phyloP scores from a whole-genome alignment of 2,888 invertebrate genomes.

The Cephus nigrinus region DNA sequence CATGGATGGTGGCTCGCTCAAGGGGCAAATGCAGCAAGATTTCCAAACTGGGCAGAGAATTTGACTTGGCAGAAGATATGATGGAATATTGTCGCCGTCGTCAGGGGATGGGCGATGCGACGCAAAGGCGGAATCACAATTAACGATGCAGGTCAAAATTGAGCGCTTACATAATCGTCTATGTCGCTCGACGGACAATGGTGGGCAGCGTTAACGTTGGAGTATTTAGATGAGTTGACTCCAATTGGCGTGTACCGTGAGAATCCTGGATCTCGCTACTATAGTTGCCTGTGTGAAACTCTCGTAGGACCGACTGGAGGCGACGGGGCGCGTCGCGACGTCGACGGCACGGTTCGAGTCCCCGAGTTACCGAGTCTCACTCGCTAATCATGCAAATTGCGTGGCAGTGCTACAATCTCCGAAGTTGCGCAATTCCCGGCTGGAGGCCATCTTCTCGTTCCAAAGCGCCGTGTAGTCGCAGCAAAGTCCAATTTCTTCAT shows the following conservation, averaged over 20 bases:
- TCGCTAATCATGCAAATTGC: constrained; percentile 49
- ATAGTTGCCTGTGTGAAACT: no score
- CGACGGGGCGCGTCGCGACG: not conserved
- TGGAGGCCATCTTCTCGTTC: not conserved
- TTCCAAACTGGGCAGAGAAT: no score
- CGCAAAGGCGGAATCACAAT: constrained; percentile 1
- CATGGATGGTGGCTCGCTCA: not conserved
- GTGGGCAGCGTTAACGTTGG: constrained; percentile 45
- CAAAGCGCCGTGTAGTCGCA: no score
- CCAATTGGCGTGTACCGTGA: constrained; percentile 64
- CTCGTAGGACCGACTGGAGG: no score
- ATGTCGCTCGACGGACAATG: constrained; percentile 28
- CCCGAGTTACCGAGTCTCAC: not conserved
- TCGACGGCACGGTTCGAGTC: not conserved
- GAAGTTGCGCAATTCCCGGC: constrained; percentile 35
- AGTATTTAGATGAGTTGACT: constrained; percentile 66
- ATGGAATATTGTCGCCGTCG: no score
- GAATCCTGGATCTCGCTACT: constrained; percentile 45
- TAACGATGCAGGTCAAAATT: not conserved
- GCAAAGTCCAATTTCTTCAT: no score
- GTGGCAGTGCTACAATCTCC: constrained; percentile 16
- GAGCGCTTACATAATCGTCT: constrained; percentile 2
- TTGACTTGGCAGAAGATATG: no score
- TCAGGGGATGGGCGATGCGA: no score
- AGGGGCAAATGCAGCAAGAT: not conserved